phyloP scores from a whole-genome alignment of 2,797 vertebrate genomes.

The Muscicapa striata region DNA sequence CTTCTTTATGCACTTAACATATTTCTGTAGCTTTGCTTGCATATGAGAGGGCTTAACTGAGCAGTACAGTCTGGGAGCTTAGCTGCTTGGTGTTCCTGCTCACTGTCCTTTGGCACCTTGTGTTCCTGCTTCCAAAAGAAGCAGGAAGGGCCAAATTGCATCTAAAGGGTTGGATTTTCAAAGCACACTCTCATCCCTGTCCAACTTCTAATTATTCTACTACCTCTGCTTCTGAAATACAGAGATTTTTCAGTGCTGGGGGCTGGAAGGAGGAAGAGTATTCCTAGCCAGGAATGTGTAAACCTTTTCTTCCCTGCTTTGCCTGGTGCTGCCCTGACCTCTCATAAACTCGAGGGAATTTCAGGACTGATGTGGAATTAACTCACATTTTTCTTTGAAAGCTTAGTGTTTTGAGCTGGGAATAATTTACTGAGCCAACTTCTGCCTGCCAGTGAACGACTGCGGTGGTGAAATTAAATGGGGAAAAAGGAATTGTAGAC shows the following conservation, averaged over 20 bases:
- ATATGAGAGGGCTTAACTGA: neutral
- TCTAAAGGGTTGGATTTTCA: neutral
- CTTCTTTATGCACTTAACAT: neutral
- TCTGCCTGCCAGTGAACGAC: neutral
- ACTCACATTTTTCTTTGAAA: neutral
- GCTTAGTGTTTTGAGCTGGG: neutral
- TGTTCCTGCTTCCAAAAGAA: neutral
- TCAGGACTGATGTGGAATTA: neutral
- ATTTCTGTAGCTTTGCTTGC: neutral
- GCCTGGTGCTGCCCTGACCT: conserved; percentile 1
- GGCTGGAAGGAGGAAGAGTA: neutral
- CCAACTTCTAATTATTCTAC: neutral
- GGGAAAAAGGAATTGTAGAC: neutral
- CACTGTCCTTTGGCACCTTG: neutral
- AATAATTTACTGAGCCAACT: neutral
- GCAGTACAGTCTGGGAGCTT: neutral
- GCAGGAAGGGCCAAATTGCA: neutral
- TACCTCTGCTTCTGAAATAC: neutral
- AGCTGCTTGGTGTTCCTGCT: neutral
- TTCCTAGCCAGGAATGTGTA: conserved; percentile 9
- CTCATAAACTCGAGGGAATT: neutral
- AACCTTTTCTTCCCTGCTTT: neutral
- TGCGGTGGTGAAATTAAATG: neutral
- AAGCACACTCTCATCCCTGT: neutral
- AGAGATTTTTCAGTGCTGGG: neutral